phyloP scores from a whole-genome alignment of 2,888 invertebrate species.

The Petrolisthes cinctipes region DNA sequence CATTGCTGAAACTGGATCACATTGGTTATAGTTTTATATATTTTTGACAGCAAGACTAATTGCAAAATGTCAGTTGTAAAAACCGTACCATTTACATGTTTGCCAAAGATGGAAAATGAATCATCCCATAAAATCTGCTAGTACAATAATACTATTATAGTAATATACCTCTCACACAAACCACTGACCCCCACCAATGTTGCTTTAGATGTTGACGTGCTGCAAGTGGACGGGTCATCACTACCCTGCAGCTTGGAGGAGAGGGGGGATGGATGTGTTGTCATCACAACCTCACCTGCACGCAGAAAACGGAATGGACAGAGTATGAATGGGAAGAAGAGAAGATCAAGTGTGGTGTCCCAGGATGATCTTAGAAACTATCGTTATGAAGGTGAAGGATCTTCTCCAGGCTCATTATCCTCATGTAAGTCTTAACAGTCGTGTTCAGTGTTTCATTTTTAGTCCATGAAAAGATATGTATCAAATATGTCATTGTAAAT shows the following conservation, averaged over 20 bases:
- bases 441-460: not conserved
- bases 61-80: too few relatives aligned
- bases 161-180: too few relatives aligned
- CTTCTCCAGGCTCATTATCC: slow-evolving; percentile 86
- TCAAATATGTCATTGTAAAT: too few relatives aligned
- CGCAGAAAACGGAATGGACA: not conserved
- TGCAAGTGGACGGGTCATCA: slow-evolving; percentile 32
- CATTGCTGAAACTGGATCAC: not conserved
- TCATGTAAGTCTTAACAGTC: slow-evolving; percentile 72
- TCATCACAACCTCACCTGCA: not conserved
- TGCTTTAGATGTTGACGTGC: slow-evolving; percentile 41
- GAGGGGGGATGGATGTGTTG: slow-evolving; percentile 3
- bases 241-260: not conserved
- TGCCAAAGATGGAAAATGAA: too few relatives aligned
- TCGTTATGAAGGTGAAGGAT: slow-evolving; percentile 98
- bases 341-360: slow-evolving; percentile 1
- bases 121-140: too few relatives aligned
- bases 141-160: too few relatives aligned
- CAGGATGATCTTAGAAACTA: slow-evolving; percentile 97
- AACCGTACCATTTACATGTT: too few relatives aligned
- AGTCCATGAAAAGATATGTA: not conserved
- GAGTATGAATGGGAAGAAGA: not conserved
- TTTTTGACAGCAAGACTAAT: not conserved
- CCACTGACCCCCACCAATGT: not conserved
- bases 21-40: not conserved